Conservation (phyloP, 2,113 vertebrate genomes). For the Cebus imitator region DNA sequence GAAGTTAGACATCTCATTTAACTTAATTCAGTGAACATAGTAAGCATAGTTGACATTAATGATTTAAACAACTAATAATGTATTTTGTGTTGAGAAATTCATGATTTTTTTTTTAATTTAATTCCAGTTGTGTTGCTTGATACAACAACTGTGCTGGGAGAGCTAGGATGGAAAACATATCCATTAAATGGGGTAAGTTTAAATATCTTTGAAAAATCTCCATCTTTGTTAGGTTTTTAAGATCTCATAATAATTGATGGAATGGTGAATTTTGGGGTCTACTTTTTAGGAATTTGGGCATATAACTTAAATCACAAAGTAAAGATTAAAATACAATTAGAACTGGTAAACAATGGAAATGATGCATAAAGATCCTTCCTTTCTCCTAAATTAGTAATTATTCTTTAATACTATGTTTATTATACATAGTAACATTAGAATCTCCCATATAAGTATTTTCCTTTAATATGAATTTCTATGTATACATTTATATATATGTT, state of each 20-base stretch:
- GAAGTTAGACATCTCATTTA: neutral
- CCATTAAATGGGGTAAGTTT: conserved; percentile 96
- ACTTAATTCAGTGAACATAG: neutral
- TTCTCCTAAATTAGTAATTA: neutral
- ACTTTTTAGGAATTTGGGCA: neutral
- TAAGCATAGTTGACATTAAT: neutral
- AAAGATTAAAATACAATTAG: neutral
- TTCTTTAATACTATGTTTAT: neutral
- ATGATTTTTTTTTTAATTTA: conserved; percentile 79
- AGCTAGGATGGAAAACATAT: conserved; percentile 96
- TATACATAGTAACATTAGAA: neutral
- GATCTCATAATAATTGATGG: neutral
- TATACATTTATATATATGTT: neutral
- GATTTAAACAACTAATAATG: neutral
- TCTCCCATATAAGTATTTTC: neutral
- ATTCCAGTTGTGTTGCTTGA: conserved; percentile 94
- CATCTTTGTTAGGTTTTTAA: neutral
- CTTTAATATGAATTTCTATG: neutral
- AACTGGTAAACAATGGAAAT: neutral
- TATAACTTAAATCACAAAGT: neutral
- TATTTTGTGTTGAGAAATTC: conserved; percentile 30
- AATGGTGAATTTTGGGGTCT: neutral
- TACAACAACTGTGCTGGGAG: conserved; percentile 93
- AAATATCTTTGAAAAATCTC: neutral
- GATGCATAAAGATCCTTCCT: neutral